A percentile compares a stretch with the other conserved stretches of the same genome.
Conservation (phyloP, 2,888 invertebrate species). For the Cabera pusaria region DNA sequence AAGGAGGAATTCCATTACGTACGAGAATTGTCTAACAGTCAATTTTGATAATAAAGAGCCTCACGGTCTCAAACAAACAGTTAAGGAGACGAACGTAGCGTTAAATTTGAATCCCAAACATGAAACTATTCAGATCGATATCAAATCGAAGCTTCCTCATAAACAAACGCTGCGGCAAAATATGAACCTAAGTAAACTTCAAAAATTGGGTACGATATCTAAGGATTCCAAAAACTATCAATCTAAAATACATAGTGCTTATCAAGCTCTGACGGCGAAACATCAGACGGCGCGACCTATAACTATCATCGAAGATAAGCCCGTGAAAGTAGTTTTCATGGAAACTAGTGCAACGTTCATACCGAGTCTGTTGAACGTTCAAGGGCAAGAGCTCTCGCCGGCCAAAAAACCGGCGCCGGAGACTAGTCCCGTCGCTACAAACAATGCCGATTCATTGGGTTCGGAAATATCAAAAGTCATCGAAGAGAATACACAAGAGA, state of each 20-base stretch:
- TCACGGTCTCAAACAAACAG: constrained; percentile 58
- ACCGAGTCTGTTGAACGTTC: constrained; percentile 58
- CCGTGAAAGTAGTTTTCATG: constrained; percentile 73
- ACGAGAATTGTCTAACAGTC: constrained; percentile 67
- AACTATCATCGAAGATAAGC: constrained; percentile 73
- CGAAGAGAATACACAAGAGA: constrained; percentile 58
- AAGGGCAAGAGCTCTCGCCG: constrained; percentile 66
- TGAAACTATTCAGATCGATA: constrained; percentile 48
- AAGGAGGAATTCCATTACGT: constrained; percentile 69
- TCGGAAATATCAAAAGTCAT: constrained; percentile 53
- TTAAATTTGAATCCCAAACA: constrained; percentile 53
- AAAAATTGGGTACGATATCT: constrained; percentile 37
- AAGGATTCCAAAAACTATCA: constrained; percentile 64
- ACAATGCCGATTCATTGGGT: constrained; percentile 56
- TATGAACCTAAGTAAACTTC: constrained; percentile 41
- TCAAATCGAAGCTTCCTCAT: constrained; percentile 50
- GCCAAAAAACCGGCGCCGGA: constrained; percentile 45
- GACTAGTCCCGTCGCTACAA: constrained; percentile 34
- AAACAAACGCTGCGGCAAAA: constrained; percentile 47
- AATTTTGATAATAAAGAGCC: constrained; percentile 60
- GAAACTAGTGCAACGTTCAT: constrained; percentile 56
- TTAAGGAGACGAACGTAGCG: constrained; percentile 54
- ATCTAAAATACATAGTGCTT: constrained; percentile 70
- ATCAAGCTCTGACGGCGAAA: constrained; percentile 69
- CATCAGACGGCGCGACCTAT: constrained; percentile 62